Evolutionary conservation across 2,113 vertebrate genomes (phyloP), one percentile per base, ranked within the genome.

Genomic region (Laticauda laticaudata): DNA sequence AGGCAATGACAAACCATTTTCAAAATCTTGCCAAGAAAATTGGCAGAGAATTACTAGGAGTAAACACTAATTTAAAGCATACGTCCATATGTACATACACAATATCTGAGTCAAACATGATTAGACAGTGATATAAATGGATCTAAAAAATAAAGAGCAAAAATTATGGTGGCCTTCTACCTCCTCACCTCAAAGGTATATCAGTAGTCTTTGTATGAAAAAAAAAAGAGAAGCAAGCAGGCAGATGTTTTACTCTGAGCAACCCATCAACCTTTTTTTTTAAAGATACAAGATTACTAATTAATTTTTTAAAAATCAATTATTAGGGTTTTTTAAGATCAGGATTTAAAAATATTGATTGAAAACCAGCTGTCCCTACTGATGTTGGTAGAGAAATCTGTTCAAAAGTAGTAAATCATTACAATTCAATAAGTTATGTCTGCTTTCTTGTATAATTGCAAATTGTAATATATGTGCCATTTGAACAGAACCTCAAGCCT

Each of bases 361-460:
- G 85, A 39, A 89, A 92, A 88, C 86, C 57, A 88, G 86, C 56
- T 9, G 9, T 69, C 45, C n/a, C n/a, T 86, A 39, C 91, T 95
- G 39, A 92, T 90, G 6, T 24, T 56, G 87, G 54, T 91, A 24
- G 18, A 54, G n/a, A 90, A 92, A 95, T 87, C 7, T 53, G 1
- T 92, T 61, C 48, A 56, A 91, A 91, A 85, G 24, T 56, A 29
- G 56, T 87, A 59, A 51, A 87, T 51, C 45, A 61, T 61, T 92
- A 69, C 11, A 69, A 91, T 59, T 55, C 48, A 87, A 21, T 26
- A 15, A 26, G 3, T 90, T 56, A 34, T 69, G 64, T 43, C 54
- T 29, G 53, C 43, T 93, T 5, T 90, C 56, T 39, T 85, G 34
- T 39, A 43, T 24, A 90, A 69, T 61, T 94, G 69, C 21, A 94